phyloP scores from a whole-genome alignment of 2,113 vertebrate species.

The Phodopus roborovskii region DNA sequence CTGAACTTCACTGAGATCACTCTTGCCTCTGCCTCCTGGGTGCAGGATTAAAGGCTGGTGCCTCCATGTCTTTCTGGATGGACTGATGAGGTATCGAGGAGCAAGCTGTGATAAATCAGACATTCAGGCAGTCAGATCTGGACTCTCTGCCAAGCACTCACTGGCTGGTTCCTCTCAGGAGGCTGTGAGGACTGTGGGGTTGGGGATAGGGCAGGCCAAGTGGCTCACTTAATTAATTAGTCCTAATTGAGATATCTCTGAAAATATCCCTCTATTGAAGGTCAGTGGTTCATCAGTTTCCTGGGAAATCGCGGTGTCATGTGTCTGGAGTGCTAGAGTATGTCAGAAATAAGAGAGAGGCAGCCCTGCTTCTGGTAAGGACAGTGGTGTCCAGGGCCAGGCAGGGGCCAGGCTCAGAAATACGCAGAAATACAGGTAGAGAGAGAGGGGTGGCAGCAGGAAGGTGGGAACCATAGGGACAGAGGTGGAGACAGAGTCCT shows the following conservation, averaged over 20 bases:
- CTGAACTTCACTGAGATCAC: neutral
- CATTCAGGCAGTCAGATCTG: neutral
- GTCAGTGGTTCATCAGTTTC: constrained; percentile 47
- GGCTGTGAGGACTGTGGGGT: neutral
- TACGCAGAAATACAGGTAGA: neutral
- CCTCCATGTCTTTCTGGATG: neutral
- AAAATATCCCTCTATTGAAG: constrained; percentile 72
- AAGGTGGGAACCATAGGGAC: neutral
- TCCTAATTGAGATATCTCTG: constrained; percentile 78
- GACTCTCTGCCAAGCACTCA: neutral
- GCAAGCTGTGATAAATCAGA: constrained; percentile 65
- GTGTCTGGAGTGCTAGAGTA: constrained; percentile 28
- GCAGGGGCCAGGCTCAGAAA: neutral
- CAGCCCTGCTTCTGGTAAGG: neutral
- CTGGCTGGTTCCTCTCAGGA: constrained; percentile 58
- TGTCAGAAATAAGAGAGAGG: neutral
- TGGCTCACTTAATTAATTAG: constrained; percentile 74
- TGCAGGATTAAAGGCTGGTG: neutral
- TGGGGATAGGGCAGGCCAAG: constrained; percentile 59
- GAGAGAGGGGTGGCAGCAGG: neutral
- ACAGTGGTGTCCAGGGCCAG: neutral
- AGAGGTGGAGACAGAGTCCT: neutral
- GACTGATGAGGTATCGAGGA: neutral
- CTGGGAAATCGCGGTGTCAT: constrained; percentile 53
- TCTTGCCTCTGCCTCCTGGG: neutral